Evolutionary conservation across 1,140 invertebrate genomes (phyloP).

Genomic region (Meloidogyne exigua): DNA sequence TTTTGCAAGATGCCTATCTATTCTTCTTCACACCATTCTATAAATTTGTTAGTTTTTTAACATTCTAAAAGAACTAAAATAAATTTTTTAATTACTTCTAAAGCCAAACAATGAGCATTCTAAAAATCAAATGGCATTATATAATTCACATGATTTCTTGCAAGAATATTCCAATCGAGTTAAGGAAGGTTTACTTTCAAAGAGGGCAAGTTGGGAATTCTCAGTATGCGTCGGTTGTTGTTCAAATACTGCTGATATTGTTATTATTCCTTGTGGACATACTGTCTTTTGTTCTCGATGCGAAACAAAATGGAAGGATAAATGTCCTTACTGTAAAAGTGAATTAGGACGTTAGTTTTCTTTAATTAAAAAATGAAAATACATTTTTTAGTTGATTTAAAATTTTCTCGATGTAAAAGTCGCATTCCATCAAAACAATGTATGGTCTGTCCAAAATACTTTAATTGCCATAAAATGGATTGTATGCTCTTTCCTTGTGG

Average conservation of each 20-base stretch:
- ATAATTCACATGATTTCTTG: not conserved
- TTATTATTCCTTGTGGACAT: conserved; percentile 1
- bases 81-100: not conserved
- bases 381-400: no score
- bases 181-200: not conserved
- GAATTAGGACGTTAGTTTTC: not conserved
- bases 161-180: not conserved
- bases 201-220: not conserved
- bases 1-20: conserved; percentile 22
- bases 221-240: not conserved
- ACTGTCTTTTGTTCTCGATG: not conserved
- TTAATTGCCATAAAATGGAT: conserved; percentile 26
- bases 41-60: conserved; percentile 18
- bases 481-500: conserved; percentile 28
- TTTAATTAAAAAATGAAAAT: no score
- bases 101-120: not conserved
- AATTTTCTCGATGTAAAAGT: no score
- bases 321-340: not conserved
- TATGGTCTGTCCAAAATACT: conserved; percentile 12
- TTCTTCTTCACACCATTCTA: conserved; percentile 6
- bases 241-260: not conserved
- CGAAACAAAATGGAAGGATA: not conserved
- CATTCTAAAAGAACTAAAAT: no score
- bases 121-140: not conserved
- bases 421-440: not conserved